These are phyloP conservation scores for Bhutanitis thaidina DNA, from an alignment of 2,888 invertebrate species.

Conservation along the genomic window DNA sequence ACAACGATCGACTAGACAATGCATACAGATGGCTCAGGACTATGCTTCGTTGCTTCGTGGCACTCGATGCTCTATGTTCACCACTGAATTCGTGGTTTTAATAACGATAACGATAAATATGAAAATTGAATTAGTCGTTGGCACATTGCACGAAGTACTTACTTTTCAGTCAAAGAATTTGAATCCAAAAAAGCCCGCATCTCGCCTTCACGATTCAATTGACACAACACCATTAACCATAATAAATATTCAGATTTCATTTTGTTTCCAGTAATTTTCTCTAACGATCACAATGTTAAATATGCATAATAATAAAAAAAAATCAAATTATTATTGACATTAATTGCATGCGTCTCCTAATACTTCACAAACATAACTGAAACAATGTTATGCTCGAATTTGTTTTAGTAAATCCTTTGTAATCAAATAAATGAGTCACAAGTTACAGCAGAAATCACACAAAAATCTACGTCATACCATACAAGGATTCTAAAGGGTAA, in stretches of 20 bases:
- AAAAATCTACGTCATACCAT: constrained; percentile 15
- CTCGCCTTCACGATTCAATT: constrained; percentile 3
- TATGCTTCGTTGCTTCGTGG: no score
- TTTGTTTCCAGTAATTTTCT: not conserved
- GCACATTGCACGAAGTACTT: not conserved
- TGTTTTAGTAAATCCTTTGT: constrained; percentile 13
- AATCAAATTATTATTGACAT: not conserved
- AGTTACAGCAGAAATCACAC: constrained; percentile 9
- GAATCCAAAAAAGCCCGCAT: not conserved
- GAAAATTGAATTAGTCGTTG: no score
- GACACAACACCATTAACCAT: constrained; percentile 1
- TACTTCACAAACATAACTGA: not conserved
- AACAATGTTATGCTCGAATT: constrained; percentile 9
- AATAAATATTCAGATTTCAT: constrained; percentile 9
- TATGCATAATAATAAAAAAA: no score
- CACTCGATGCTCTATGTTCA: no score
- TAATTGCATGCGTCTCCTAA: not conserved
- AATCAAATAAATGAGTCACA: constrained; percentile 16
- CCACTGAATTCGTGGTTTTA: no score
- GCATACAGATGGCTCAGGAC: no score
- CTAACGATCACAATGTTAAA: not conserved
- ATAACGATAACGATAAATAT: no score
- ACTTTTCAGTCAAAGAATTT: not conserved
- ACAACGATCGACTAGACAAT: no score
- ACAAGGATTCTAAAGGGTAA: constrained; percentile 9